Percentiles rank a stretch among this genome's conserved stretches.
Evolutionary conservation across 37 sponge, comb jelly and placozoan species (phyloP).

Genomic region (Beroe ovata): DNA sequence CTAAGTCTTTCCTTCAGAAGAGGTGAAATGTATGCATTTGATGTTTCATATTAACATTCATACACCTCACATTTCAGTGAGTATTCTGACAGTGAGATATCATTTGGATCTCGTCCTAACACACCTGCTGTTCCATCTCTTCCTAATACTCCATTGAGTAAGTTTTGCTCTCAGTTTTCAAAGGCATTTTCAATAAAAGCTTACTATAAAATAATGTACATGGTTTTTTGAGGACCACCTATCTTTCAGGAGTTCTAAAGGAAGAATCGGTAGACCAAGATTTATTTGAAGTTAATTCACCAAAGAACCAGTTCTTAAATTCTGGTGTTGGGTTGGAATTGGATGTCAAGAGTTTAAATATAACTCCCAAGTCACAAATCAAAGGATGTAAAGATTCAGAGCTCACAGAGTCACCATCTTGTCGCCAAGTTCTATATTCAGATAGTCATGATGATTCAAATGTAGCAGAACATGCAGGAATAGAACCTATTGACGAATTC

Average conservation of each 20-base stretch:
- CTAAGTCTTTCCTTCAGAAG: no score
- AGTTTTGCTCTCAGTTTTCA: not conserved
- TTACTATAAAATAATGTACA: no score
- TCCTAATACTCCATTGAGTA: conserved; percentile 8
- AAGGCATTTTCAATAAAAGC: no score
- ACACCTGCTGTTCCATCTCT: not conserved
- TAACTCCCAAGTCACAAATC: conserved; percentile 31
- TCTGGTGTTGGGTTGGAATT: not conserved
- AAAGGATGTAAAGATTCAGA: not conserved
- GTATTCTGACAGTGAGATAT: conserved; percentile 43
- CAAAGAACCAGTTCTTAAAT: no score
- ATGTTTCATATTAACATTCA: no score
- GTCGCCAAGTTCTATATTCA: not conserved
- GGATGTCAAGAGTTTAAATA: not conserved
- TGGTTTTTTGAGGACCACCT: no score
- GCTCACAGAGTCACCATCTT: not conserved
- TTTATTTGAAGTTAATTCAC: not conserved
- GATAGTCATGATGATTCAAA: no score
- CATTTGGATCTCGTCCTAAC: conserved; percentile 11
- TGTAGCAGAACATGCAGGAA: no score
- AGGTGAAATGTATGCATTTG: no score
- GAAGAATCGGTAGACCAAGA: not conserved
- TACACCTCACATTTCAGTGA: no score
- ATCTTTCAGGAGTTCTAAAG: not conserved
- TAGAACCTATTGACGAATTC: no score